phyloP scores from a whole-genome alignment of 2,888 invertebrate species.

The Aleiodes leptofemur region DNA sequence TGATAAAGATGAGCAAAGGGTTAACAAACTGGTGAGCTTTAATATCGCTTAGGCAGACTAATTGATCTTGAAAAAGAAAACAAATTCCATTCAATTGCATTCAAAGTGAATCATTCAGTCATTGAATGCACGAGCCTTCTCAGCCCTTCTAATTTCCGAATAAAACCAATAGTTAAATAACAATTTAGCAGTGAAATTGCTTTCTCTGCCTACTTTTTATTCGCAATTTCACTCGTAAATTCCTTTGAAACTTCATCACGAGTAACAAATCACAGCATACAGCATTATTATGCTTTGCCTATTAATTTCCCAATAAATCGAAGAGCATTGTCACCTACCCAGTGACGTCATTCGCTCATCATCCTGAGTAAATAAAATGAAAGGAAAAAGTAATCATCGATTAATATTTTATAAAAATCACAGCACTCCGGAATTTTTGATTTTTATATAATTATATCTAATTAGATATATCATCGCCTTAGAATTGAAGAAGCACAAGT shows the following conservation, averaged over 20 bases:
- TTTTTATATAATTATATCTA: too few species aligned
- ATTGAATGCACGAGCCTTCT: conserved; percentile 43
- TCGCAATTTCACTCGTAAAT: too few species aligned
- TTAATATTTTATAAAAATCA: too few species aligned
- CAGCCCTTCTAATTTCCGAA: conserved; percentile 1
- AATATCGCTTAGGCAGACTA: conserved; percentile 66
- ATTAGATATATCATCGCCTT: too few species aligned
- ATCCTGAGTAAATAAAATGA: neutral
- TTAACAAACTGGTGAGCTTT: conserved; percentile 72
- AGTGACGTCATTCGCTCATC: neutral
- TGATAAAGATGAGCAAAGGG: conserved; percentile 69
- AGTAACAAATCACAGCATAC: conserved; percentile 6
- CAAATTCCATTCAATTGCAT: neutral
- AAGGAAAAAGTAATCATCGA: too few species aligned
- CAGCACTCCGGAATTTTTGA: too few species aligned
- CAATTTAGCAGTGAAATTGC: neutral
- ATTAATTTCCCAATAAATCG: neutral
- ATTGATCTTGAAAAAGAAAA: conserved; percentile 49
- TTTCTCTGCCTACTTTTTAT: neutral
- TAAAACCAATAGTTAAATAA: neutral
- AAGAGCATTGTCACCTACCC: neutral
- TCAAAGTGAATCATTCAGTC: conserved; percentile 35
- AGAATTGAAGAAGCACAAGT: too few species aligned
- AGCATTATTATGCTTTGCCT: conserved; percentile 26
- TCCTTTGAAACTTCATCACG: neutral